Evolutionary conservation across 2,888 invertebrate genomes (phyloP), one percentile per base, ranked within the genome.

Genomic region (Apoderus coryli): DNA sequence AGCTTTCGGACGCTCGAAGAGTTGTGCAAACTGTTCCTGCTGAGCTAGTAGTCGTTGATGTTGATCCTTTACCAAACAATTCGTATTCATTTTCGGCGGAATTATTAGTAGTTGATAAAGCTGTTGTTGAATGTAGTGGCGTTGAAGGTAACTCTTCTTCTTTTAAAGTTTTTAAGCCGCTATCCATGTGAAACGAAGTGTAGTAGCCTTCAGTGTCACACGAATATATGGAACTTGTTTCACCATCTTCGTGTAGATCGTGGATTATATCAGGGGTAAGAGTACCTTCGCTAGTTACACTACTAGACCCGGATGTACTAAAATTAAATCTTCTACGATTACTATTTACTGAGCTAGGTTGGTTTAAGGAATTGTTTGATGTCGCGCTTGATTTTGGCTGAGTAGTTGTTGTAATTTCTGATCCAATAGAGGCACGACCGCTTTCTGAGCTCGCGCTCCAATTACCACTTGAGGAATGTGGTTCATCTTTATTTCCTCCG

Each of bases 141-240:
- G 76, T 77, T 38, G 72, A 69, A 1, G 77, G 76, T 38, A 75
- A 67, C 44, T 76, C 76, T 45, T 70, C 70, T 57, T 86, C 85
- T 50, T 81, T 76, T 9, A 85, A 60, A 0, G 85, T 82, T 50
- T 82, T 82, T 38, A 95, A 58, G 0, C 93, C 93, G 32, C 89
- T 89, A 57, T 95, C 93, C 69, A 88, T 78, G 57, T 95, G 92
- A 64, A 95, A 95, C 11, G 92, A 92, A 1, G 95, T 95, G 56
- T 90, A 95, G 57, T 93, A 95, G 4, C 95, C 95, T 60, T 95
- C 95, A 2, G 90, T 90, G 52, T 95, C 95, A 52, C 92, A 86
- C 2, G 92, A 92, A 56, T 89, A 92, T 34, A 88, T 82, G 0
- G 89, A 89, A 44, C 82, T 81, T 2, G 81, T 84, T 60, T 88